Conservation (phyloP, 2,797 vertebrate species). For the Balearica regulorum region DNA sequence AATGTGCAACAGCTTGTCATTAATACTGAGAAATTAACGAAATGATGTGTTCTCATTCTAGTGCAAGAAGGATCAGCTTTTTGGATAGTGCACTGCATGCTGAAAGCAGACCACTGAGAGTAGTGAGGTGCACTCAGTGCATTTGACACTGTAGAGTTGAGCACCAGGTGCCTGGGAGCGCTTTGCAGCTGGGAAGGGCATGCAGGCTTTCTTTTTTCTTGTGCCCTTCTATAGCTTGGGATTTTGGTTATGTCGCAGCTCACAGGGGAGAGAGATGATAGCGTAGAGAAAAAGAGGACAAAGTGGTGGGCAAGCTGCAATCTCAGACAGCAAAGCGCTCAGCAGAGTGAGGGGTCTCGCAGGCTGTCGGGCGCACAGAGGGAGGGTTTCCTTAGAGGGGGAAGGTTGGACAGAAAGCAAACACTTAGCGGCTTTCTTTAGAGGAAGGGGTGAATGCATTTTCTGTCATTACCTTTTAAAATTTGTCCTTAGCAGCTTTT, state of each 20-base stretch:
- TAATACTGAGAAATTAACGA: not conserved
- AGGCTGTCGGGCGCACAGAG: not conserved
- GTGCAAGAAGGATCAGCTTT: not conserved
- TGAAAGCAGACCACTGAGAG: not conserved
- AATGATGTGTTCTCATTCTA: rapidly evolving
- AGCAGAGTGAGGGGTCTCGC: not conserved
- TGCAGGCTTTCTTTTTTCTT: not conserved
- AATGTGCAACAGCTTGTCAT: not conserved
- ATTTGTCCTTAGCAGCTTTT: not conserved
- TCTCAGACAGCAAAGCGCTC: too few relatives aligned
- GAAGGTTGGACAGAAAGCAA: not conserved
- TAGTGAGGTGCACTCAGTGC: not conserved
- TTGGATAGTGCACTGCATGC: too few relatives aligned
- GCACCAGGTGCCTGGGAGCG: not conserved
- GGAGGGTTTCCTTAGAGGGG: not conserved
- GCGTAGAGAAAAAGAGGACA: not conserved
- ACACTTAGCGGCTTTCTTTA: not conserved
- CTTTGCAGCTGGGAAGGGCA: not conserved
- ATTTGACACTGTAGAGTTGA: not conserved
- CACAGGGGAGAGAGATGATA: not conserved
- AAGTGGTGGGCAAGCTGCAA: not conserved
- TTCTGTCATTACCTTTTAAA: not conserved
- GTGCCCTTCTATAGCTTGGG: not conserved
- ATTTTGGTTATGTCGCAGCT: not conserved
- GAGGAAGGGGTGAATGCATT: not conserved